A percentile compares a stretch with the other conserved stretches of the same genome.
These are phyloP conservation scores for Hesperia comma DNA, from an alignment of 2,888 invertebrate species.

Conservation along the genomic window DNA sequence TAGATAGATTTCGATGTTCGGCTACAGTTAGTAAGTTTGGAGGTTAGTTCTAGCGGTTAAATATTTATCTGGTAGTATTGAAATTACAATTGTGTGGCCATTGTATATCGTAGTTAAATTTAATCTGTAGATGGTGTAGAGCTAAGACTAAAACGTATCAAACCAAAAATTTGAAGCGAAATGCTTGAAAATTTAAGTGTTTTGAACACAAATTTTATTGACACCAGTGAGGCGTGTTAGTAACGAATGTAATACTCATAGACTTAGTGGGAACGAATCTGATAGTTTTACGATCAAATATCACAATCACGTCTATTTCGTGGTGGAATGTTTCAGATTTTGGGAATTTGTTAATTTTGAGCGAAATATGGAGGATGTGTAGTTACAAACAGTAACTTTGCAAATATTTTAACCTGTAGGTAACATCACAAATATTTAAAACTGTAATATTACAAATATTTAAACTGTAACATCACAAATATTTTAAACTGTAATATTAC, in stretches of 20 bases:
- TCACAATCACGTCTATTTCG: neutral
- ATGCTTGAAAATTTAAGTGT: constrained; percentile 83
- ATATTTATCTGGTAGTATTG: constrained; percentile 47
- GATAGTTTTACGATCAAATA: constrained; percentile 41
- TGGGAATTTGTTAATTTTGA: too few relatives aligned
- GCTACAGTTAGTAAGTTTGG: constrained; percentile 49
- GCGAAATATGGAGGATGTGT: too few relatives aligned
- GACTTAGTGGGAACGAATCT: constrained; percentile 51
- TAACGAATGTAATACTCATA: constrained; percentile 79
- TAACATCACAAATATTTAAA: too few relatives aligned
- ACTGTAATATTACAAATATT: neutral
- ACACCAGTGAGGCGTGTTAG: constrained; percentile 70
- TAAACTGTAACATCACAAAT: neutral
- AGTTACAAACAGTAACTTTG: too few relatives aligned
- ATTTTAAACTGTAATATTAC: neutral
- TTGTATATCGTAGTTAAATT: constrained; percentile 61
- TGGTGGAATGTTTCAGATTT: too few relatives aligned
- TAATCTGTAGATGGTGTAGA: constrained; percentile 59
- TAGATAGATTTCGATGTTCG: constrained; percentile 62
- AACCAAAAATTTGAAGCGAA: constrained; percentile 82
- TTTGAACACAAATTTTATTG: constrained; percentile 75
- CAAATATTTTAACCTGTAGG: too few relatives aligned
- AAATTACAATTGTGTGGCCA: constrained; percentile 72
- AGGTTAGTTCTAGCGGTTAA: constrained; percentile 52
- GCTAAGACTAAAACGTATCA: constrained; percentile 73